phyloP scores from a whole-genome alignment of 2,113 vertebrate genomes.

The Amia ocellicauda region DNA sequence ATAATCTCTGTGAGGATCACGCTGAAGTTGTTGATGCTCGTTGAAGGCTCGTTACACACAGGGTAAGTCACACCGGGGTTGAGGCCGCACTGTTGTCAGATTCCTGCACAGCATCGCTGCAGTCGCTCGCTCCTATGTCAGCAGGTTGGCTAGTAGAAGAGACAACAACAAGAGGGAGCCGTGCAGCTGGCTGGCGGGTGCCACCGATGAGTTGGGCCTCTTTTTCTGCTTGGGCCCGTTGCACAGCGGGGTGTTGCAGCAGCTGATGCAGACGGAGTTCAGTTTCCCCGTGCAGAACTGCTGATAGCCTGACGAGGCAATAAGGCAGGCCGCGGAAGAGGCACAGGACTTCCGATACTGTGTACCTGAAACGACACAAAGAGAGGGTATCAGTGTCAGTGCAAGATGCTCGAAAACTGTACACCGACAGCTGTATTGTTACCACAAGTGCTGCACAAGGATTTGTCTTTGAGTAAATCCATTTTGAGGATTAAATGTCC shows the following conservation, averaged over 20 bases:
- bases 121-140: slow-evolving; percentile 18
- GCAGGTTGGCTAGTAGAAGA: slow-evolving; percentile 38
- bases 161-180: slow-evolving; percentile 33
- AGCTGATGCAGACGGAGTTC: slow-evolving; percentile 96
- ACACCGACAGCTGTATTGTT: too few relatives aligned
- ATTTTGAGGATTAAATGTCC: too few relatives aligned
- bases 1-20: not conserved
- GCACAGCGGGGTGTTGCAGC: slow-evolving; percentile 95
- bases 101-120: not conserved
- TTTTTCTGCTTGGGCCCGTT: slow-evolving; percentile 85
- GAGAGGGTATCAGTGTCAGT: too few relatives aligned
- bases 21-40: slow-evolving; percentile 1
- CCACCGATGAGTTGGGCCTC: slow-evolving; percentile 55
- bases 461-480: too few relatives aligned
- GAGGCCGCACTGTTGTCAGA: not conserved
- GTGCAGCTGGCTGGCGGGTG: rapidly evolving
- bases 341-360: slow-evolving; percentile 96
- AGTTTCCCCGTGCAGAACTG: slow-evolving; percentile 94
- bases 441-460: too few relatives aligned
- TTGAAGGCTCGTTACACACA: not conserved
- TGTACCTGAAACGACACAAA: slow-evolving; percentile 65
- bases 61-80: not conserved
- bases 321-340: slow-evolving; percentile 88
- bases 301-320: slow-evolving; percentile 94
- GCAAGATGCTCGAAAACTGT: too few relatives aligned